Percentiles rank a stretch among this genome's conserved stretches.
Conservation (phyloP, 2,888 invertebrate genomes). For the Belgica antarctica region DNA sequence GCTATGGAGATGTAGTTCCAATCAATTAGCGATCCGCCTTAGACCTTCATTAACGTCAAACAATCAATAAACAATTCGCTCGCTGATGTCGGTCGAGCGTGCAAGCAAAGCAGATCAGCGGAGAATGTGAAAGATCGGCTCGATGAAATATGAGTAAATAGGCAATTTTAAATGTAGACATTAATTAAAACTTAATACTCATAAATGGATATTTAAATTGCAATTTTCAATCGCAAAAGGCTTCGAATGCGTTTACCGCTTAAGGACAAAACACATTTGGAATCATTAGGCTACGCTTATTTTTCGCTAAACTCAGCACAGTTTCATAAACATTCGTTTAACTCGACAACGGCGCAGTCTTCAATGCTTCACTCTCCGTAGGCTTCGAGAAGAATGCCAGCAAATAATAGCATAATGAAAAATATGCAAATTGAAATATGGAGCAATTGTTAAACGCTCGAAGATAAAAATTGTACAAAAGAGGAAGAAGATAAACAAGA, state of each 20-base stretch:
- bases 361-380: no score
- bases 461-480: slow-evolving; percentile 36
- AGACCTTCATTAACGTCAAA: slow-evolving; percentile 31
- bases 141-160: no score
- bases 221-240: slow-evolving; percentile 42
- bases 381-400: not conserved
- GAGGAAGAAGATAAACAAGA: not conserved
- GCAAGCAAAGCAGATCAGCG: not conserved
- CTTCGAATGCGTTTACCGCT: slow-evolving; percentile 42
- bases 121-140: slow-evolving; percentile 9
- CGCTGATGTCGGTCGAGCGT: not conserved
- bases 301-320: slow-evolving; percentile 3
- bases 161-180: slow-evolving; percentile 43
- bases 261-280: slow-evolving; percentile 44
- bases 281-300: slow-evolving; percentile 41
- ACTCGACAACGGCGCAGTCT: not conserved
- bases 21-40: slow-evolving; percentile 14
- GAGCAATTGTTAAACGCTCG: slow-evolving; percentile 43
- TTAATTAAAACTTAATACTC: slow-evolving; percentile 41
- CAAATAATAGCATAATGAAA: slow-evolving; percentile 31
- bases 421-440: slow-evolving; percentile 44
- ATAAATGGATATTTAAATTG: slow-evolving; percentile 35
- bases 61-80: slow-evolving; percentile 19
- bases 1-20: slow-evolving; percentile 13
- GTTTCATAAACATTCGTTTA: slow-evolving; percentile 15